Evolutionary conservation across 2,113 vertebrate genomes (phyloP), one percentile per base, ranked within the genome.

Genomic region (Colius striatus): DNA sequence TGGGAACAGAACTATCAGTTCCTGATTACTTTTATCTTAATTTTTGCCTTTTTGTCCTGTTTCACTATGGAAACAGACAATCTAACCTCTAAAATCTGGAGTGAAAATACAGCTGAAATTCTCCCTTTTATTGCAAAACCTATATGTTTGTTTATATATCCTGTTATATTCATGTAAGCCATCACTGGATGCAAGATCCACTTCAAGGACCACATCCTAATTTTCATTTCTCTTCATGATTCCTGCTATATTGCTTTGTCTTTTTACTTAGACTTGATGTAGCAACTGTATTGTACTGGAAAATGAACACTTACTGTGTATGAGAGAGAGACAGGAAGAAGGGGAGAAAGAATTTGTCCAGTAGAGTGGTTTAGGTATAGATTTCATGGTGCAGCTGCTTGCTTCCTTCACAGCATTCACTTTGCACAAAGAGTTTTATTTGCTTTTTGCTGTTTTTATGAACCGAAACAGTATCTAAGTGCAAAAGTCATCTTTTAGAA

Each of bases 61-160:
- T 87, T 92, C 45, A 23, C 63, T 76, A 43, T 70, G 87, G 73
- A 91, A 95, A 80, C 63, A 73, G 67, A 26, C 22, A 73, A 57
- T 88, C 73, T 72, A 76, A 38, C 13, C 23, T 38, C 25, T 15
- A 3, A 76, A 53, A 55, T 68, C 41, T 29, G 20, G 32, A 53
- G 22, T 41, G 58, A 61, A 76, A 76, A 91, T 57, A 19, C 50
- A 79, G 25, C 26, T 60, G 55, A 62, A 83, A 32, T 51, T 68
- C 32, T 41, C 16, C 3, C 38, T 36, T 54, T 61, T 63, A 22
- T 30, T 75, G 11, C 38, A 91, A 75, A 60, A 6, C 10, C 10
- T 32, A 2, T 53, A 13, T 30, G 15, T 22, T 1, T 16, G 15
- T 34, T 4, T 38, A 48, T 79, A 6, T 65, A 4, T 78, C 61